phyloP scores from a whole-genome alignment of 2,797 vertebrate genomes.

The Ctenopoma kingsleyae region DNA sequence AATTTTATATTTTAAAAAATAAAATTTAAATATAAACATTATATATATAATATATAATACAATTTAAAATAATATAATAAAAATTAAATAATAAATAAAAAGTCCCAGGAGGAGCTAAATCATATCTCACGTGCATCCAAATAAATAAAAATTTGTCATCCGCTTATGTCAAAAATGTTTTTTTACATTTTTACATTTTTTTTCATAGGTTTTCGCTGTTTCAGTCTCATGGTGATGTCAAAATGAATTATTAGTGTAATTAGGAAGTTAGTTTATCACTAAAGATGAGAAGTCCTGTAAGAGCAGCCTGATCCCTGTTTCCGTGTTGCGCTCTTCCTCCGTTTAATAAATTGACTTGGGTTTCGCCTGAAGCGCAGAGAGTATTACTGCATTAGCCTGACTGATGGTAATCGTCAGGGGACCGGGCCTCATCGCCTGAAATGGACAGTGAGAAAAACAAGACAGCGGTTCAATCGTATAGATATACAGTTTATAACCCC shows the following conservation, averaged over 20 bases:
- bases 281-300: slow-evolving; percentile 57
- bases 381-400: slow-evolving; percentile 72
- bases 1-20: background rate
- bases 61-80: background rate
- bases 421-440: slow-evolving; percentile 47
- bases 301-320: slow-evolving; percentile 69
- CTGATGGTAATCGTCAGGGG: slow-evolving; percentile 68
- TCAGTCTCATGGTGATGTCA: background rate
- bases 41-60: no score
- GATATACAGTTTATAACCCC: background rate
- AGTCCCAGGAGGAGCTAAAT: background rate
- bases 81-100: background rate
- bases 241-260: slow-evolving; percentile 41
- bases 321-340: slow-evolving; percentile 61
- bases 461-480: slow-evolving; percentile 52
- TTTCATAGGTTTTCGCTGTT: background rate
- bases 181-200: background rate
- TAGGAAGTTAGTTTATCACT: slow-evolving; percentile 57
- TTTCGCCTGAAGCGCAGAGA: slow-evolving; percentile 72
- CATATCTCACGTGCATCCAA: background rate
- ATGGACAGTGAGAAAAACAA: slow-evolving; percentile 68
- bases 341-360: slow-evolving; percentile 77
- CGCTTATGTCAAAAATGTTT: background rate
- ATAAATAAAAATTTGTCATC: background rate
- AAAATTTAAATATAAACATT: no score